Evolutionary conservation across 2,888 invertebrate species (phyloP).

Genomic region (Silvanus unidentatus): DNA sequence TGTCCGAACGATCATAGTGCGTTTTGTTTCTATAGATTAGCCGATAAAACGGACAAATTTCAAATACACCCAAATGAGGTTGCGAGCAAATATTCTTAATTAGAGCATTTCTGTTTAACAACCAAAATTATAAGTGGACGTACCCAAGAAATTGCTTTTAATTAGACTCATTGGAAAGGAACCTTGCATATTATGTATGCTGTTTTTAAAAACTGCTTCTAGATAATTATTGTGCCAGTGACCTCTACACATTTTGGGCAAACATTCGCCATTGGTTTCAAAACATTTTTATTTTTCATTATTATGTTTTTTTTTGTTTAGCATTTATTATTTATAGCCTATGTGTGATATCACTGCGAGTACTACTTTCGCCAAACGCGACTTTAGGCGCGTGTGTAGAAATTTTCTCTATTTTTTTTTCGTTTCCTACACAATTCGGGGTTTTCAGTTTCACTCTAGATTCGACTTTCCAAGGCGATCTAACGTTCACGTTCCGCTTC

Average conservation of each 20-base stretch:
- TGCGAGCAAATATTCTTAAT: too few species aligned
- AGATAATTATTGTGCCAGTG: constrained; percentile 1
- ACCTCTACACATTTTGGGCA: constrained; percentile 13
- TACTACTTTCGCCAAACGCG: constrained; percentile 3
- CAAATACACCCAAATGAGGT: too few species aligned
- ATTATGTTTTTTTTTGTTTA: not conserved
- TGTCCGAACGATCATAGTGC: too few species aligned
- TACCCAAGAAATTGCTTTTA: not conserved
- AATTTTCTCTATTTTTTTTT: not conserved
- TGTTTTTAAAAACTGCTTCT: too few species aligned
- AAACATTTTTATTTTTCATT: not conserved
- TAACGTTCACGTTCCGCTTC: not conserved
- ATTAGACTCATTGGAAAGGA: constrained; percentile 1
- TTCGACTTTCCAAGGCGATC: too few species aligned
- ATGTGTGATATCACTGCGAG: not conserved
- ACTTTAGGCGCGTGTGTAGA: not conserved
- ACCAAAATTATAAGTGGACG: too few species aligned
- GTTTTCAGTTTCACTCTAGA: too few species aligned
- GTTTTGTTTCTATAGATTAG: too few species aligned
- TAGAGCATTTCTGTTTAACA: too few species aligned
- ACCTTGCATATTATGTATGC: not conserved
- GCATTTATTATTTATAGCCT: too few species aligned
- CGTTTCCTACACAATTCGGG: too few species aligned
- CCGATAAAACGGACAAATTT: too few species aligned
- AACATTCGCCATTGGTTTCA: constrained; percentile 14